A percentile compares a stretch with the other conserved stretches of the same genome.
Evolutionary conservation across 2,888 invertebrate species (phyloP).

Genomic region (Myopa testacea): DNA sequence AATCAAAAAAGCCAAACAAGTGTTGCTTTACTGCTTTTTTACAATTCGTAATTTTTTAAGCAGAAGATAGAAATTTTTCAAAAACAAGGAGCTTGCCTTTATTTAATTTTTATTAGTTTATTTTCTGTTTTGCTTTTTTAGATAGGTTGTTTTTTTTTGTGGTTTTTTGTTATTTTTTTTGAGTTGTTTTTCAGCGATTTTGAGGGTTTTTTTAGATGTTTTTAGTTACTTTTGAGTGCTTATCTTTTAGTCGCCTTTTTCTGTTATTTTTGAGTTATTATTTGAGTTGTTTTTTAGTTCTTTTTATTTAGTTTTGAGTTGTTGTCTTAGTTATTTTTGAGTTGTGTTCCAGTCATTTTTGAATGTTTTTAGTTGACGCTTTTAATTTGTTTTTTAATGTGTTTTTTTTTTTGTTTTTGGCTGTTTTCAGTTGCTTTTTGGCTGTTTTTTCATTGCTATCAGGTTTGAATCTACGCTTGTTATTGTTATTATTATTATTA

Average conservation of each 20-base stretch:
- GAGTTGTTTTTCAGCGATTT: not conserved
- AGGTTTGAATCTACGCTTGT: too few species aligned
- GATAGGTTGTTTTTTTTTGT: not conserved
- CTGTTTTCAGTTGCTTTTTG: not conserved
- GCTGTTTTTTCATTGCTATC: not conserved
- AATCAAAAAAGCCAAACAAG: too few species aligned
- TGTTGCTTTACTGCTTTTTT: too few species aligned
- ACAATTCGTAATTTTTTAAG: too few species aligned
- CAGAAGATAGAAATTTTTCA: too few species aligned
- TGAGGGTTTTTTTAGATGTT: not conserved
- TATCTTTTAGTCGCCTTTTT: not conserved
- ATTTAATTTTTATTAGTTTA: too few species aligned
- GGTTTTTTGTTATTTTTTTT: not conserved
- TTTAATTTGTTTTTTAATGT: not conserved
- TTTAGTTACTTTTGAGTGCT: not conserved
- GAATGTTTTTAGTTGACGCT: not conserved
- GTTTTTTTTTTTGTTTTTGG: too few species aligned
- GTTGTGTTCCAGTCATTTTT: not conserved
- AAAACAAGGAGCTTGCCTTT: too few species aligned
- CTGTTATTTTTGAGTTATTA: not conserved
- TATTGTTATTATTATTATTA: too few species aligned
- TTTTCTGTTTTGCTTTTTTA: too few species aligned
- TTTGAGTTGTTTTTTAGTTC: not conserved
- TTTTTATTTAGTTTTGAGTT: not conserved
- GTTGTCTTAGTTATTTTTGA: not conserved